phyloP scores from a whole-genome alignment of 2,888 invertebrate genomes.

The Caenorhabditis panamensis region DNA sequence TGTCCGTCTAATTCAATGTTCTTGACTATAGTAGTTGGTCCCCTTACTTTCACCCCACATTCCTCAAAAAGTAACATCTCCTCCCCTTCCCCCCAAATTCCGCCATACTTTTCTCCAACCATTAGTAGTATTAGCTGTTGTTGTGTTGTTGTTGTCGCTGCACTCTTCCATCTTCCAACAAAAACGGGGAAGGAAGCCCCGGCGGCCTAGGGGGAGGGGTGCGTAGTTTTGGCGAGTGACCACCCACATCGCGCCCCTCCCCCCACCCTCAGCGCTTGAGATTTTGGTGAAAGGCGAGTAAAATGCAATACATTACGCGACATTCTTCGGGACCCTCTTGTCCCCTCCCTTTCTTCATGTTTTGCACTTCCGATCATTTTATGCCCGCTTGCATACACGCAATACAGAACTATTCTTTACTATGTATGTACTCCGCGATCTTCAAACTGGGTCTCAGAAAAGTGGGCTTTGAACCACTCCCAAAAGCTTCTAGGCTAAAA shows the following conservation, averaged over 20 bases:
- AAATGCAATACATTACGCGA: slow-evolving; percentile 61
- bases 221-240: slow-evolving; percentile 46
- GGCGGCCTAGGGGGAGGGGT: slow-evolving; percentile 13
- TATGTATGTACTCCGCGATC: no score
- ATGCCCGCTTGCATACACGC: slow-evolving; percentile 19
- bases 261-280: slow-evolving; percentile 37
- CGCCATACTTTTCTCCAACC: not conserved
- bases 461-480: no score
- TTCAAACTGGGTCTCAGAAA: no score
- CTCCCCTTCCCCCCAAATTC: not conserved
- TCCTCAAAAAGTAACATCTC: not conserved
- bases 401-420: not conserved
- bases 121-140: slow-evolving; percentile 47
- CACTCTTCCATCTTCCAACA: slow-evolving; percentile 20
- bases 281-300: slow-evolving; percentile 61
- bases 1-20: not conserved
- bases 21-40: not conserved
- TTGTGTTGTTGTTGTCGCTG: slow-evolving; percentile 49
- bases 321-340: slow-evolving; percentile 47
- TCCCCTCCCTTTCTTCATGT: slow-evolving; percentile 35
- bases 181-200: slow-evolving; percentile 35
- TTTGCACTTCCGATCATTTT: slow-evolving; percentile 56
- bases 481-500: slow-evolving; percentile 8
- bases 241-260: slow-evolving; percentile 50
- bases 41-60: no score